These are phyloP conservation scores for Chelidonichthys spinosus DNA, from an alignment of 2,797 vertebrate genomes.

Conservation along the genomic window DNA sequence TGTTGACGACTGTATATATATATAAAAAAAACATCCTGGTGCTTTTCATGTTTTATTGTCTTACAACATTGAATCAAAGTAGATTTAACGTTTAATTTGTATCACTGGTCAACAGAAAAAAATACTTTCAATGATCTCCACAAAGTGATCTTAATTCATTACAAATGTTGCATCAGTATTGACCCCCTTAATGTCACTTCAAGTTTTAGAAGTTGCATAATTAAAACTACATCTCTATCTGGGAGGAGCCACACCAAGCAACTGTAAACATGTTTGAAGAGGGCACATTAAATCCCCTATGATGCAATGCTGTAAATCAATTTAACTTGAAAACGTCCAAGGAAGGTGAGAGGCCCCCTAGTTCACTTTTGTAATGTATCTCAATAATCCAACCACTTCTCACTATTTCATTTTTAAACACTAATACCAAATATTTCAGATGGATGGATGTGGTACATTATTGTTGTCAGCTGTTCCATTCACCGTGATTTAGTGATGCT, in stretches of 20 bases:
- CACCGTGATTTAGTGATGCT: slow-evolving; percentile 23
- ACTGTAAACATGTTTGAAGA: neutral
- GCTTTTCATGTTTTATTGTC: neutral
- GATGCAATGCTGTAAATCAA: neutral
- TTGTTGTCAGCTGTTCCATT: slow-evolving; percentile 28
- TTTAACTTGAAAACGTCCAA: neutral
- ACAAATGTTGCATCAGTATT: neutral
- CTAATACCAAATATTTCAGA: neutral
- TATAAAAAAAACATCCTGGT: neutral
- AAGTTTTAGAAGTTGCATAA: neutral
- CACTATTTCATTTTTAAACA: neutral
- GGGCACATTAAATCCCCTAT: no score
- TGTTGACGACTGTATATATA: slow-evolving; percentile 13
- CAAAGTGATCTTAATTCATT: neutral
- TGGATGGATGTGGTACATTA: slow-evolving; percentile 10
- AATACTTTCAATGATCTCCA: neutral
- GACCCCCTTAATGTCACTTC: neutral
- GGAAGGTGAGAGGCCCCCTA: neutral
- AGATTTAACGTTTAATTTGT: neutral
- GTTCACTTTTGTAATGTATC: no score
- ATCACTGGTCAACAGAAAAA: neutral
- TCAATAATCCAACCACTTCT: neutral
- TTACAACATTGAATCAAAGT: neutral
- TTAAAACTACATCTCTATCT: neutral
- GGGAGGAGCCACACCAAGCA: neutral